Percentiles rank a stretch among this genome's conserved stretches.
Evolutionary conservation across 1,140 invertebrate species (phyloP).

Genomic region (Oncopeltus fasciatus): DNA sequence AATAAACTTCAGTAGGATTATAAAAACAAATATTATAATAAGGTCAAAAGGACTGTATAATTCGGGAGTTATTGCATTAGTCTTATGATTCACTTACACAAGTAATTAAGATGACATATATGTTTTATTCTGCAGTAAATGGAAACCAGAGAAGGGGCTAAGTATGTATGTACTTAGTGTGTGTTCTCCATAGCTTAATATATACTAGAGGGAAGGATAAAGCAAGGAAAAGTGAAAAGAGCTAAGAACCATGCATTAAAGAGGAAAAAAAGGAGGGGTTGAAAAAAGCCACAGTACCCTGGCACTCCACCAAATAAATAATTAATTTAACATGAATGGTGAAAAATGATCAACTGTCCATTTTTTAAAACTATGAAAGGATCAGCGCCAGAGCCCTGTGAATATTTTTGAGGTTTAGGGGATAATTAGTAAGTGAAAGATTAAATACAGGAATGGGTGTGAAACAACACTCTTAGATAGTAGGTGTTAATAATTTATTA

Average conservation of each 20-base stretch:
- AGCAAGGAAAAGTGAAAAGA: conserved; percentile 10
- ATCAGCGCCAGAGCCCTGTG: conserved; percentile 22
- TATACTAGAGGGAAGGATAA: neutral
- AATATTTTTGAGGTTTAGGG: neutral
- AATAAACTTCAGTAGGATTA: no score
- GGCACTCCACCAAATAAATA: conserved; percentile 24
- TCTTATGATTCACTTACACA: no score
- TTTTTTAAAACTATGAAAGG: conserved; percentile 10
- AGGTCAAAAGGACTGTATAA: no score
- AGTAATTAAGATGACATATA: no score
- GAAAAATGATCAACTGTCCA: no score
- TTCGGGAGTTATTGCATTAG: no score
- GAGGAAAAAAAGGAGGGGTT: conserved; percentile 25
- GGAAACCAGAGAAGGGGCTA: no score
- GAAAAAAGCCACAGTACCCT: conserved; percentile 31
- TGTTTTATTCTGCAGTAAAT: no score
- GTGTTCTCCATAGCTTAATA: neutral
- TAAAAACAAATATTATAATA: no score
- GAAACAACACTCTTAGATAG: neutral
- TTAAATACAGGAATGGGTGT: neutral
- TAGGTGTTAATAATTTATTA: conserved; percentile 9
- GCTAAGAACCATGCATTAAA: no score
- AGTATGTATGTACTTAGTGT: no score
- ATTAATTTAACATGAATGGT: conserved; percentile 1
- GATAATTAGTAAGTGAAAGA: neutral